Conservation (phyloP, 2,888 invertebrate genomes). For the Cantharis nigra region DNA sequence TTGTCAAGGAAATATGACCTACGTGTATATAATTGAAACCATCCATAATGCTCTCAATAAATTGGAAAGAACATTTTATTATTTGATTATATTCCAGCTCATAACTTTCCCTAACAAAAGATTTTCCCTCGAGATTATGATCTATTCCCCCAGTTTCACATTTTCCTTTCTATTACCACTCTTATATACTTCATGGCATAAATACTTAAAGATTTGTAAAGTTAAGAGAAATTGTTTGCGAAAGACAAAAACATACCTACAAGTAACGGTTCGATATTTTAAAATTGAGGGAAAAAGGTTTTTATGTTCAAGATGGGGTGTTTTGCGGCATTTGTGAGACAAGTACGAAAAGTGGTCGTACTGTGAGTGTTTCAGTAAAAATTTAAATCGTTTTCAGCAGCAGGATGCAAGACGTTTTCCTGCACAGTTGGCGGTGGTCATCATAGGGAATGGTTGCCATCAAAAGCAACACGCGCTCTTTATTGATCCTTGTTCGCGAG, state of each 20-base stretch:
- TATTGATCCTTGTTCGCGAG: constrained; percentile 45
- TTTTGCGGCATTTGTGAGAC: constrained; percentile 1
- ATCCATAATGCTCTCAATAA: background rate
- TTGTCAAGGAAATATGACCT: background rate
- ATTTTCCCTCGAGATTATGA: background rate
- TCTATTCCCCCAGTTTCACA: background rate
- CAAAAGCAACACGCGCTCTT: constrained; percentile 40
- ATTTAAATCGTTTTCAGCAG: constrained; percentile 32
- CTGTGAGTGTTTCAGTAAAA: constrained; percentile 9
- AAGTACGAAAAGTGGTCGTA: constrained; percentile 6
- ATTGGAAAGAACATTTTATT: constrained; percentile 7
- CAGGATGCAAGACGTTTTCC: constrained; percentile 34
- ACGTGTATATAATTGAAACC: background rate
- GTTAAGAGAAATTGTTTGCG: background rate
- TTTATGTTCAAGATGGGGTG: background rate
- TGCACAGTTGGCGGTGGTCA: constrained; percentile 37
- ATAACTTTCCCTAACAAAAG: background rate
- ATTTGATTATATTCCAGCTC: background rate
- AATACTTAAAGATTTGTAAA: background rate
- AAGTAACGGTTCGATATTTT: background rate
- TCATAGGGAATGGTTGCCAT: constrained; percentile 37
- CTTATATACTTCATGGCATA: background rate
- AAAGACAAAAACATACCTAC: background rate
- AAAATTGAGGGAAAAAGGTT: background rate
- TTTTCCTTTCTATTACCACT: background rate